phyloP scores from a whole-genome alignment of 2,888 invertebrate species.

The Encarsia formosa region DNA sequence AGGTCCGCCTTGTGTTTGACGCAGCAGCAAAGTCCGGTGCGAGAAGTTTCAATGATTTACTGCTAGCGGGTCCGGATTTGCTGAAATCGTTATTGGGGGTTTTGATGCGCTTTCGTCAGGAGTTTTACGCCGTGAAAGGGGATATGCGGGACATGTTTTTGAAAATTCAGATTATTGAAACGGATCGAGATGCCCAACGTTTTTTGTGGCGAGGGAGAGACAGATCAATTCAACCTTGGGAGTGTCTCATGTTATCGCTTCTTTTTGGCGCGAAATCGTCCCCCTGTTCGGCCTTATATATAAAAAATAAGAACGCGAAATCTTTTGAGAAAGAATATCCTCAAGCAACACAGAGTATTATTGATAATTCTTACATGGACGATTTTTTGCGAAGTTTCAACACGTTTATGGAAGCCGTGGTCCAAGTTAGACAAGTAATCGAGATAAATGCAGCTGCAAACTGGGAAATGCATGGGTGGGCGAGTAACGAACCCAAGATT shows the following conservation, averaged over 20 bases:
- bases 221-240: constrained; percentile 8
- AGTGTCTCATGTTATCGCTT: constrained; percentile 31
- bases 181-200: constrained; percentile 34
- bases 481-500: constrained; percentile 13
- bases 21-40: constrained; percentile 35
- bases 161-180: constrained; percentile 32
- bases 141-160: constrained; percentile 44
- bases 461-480: constrained; percentile 31
- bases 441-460: constrained; percentile 26
- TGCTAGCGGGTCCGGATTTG: constrained; percentile 41
- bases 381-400: constrained; percentile 28
- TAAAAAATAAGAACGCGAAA: constrained; percentile 34
- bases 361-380: constrained; percentile 36
- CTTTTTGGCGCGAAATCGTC: constrained; percentile 30
- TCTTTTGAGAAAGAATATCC: constrained; percentile 26
- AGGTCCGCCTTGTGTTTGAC: constrained; percentile 37
- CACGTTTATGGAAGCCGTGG: constrained; percentile 26
- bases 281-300: constrained; percentile 24
- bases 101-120: constrained; percentile 42
- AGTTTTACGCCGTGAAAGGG: constrained; percentile 37
- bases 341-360: constrained; percentile 31
- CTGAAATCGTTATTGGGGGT: constrained; percentile 39
- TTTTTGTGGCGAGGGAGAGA: constrained; percentile 28
- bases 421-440: constrained; percentile 22
- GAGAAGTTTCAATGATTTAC: constrained; percentile 31